Percentiles rank a stretch among this genome's conserved stretches.
Conservation (phyloP, 2,797 vertebrate species). For the Danionella dracula region DNA sequence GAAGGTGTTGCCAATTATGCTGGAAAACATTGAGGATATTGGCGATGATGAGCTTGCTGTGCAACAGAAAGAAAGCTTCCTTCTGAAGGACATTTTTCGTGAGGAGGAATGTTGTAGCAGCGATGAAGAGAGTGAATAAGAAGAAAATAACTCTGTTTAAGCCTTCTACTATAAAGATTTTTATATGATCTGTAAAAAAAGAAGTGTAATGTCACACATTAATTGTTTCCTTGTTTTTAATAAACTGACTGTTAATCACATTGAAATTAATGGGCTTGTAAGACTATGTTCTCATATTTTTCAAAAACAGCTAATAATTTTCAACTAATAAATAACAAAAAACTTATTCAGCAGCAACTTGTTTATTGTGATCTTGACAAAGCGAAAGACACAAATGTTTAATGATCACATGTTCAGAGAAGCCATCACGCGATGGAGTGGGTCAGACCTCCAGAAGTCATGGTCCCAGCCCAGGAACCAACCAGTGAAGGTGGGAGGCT, state of each 20-base stretch:
- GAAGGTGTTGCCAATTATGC: constrained; percentile 60
- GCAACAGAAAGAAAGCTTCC: constrained; percentile 25
- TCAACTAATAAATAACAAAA: too few relatives aligned
- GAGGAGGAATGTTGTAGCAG: constrained; percentile 14
- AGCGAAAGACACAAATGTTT: too few relatives aligned
- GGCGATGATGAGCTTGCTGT: background rate
- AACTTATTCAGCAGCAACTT: too few relatives aligned
- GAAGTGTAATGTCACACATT: too few relatives aligned
- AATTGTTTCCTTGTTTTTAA: too few relatives aligned
- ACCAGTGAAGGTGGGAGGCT: constrained; percentile 55
- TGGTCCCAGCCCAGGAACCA: constrained; percentile 60
- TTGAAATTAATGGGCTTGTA: too few relatives aligned
- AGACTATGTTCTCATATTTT: too few relatives aligned
- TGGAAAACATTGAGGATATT: constrained; percentile 25
- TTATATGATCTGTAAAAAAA: too few relatives aligned
- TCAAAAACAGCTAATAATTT: too few relatives aligned
- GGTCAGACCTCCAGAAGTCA: constrained; percentile 50
- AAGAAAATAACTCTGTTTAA: background rate
- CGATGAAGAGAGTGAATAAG: background rate
- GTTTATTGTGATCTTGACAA: too few relatives aligned
- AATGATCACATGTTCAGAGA: constrained; percentile 64
- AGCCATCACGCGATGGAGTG: constrained; percentile 68
- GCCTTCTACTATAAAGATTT: too few relatives aligned
- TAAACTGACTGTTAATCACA: too few relatives aligned
- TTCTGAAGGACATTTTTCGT: constrained; percentile 50